Evolutionary conservation across 2,797 vertebrate genomes (phyloP).

Genomic region (Melanotaenia nigrans): DNA sequence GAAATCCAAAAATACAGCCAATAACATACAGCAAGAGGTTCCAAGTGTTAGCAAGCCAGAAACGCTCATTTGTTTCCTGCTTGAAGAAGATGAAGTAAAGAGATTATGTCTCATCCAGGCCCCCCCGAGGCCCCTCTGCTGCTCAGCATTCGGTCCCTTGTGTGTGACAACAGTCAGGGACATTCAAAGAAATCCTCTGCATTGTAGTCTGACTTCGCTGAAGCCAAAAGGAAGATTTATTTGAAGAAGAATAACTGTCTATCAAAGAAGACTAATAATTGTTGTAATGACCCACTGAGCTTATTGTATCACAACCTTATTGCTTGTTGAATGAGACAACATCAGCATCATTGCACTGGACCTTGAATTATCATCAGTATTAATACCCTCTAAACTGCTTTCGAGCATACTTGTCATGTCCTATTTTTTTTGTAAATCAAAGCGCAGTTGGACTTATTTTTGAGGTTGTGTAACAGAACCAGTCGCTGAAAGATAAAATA

Average conservation of each 20-base stretch:
- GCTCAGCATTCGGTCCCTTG: background rate
- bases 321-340: background rate
- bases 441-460: background rate
- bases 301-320: too few species aligned
- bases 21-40: background rate
- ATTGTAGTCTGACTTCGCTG: background rate
- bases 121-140: background rate
- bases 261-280: background rate
- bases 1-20: background rate
- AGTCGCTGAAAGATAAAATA: background rate
- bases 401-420: background rate
- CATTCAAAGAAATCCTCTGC: constrained; percentile 4
- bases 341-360: background rate
- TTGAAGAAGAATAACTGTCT: background rate
- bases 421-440: background rate
- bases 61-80: too few species aligned
- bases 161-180: background rate
- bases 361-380: background rate
- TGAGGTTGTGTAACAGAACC: background rate
- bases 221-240: background rate
- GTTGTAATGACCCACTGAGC: too few species aligned
- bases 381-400: background rate
- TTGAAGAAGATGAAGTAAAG: background rate
- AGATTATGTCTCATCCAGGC: background rate
- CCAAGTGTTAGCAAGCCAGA: background rate